Conservation (phyloP, 1,140 invertebrate genomes). For the Lycorma delicatula region DNA sequence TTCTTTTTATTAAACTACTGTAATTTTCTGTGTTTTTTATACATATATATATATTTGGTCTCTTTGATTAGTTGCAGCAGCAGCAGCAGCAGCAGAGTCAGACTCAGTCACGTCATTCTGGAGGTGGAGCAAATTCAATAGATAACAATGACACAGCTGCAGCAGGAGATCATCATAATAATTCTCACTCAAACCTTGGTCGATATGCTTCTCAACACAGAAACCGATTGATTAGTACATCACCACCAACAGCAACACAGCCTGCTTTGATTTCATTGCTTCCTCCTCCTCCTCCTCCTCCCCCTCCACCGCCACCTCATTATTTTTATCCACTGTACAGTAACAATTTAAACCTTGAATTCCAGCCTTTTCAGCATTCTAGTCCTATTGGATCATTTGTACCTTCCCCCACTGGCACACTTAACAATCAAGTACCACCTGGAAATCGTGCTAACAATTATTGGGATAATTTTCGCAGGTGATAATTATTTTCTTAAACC, state of each 20-base stretch:
- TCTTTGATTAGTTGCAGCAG: slow-evolving; percentile 13
- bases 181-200: neutral
- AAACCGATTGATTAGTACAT: too few relatives aligned
- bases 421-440: slow-evolving; percentile 80
- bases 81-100: slow-evolving; percentile 25
- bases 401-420: slow-evolving; percentile 33
- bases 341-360: slow-evolving; percentile 26
- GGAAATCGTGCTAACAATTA: slow-evolving; percentile 83
- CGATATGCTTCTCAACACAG: too few relatives aligned
- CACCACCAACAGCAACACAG: neutral
- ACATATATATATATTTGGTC: too few relatives aligned
- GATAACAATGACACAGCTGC: slow-evolving; percentile 8
- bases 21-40: too few relatives aligned
- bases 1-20: slow-evolving; percentile 16
- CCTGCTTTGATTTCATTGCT: neutral
- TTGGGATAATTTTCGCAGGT: slow-evolving; percentile 87
- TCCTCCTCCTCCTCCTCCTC: neutral
- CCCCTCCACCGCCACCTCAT: neutral
- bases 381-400: slow-evolving; percentile 17
- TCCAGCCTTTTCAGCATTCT: slow-evolving; percentile 22
- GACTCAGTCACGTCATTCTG: too few relatives aligned
- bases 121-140: too few relatives aligned
- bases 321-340: slow-evolving; percentile 24
- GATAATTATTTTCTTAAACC: too few relatives aligned
- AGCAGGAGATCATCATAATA: neutral